Conservation (phyloP, 1,140 invertebrate species). For the Drosophila ogumai region DNA sequence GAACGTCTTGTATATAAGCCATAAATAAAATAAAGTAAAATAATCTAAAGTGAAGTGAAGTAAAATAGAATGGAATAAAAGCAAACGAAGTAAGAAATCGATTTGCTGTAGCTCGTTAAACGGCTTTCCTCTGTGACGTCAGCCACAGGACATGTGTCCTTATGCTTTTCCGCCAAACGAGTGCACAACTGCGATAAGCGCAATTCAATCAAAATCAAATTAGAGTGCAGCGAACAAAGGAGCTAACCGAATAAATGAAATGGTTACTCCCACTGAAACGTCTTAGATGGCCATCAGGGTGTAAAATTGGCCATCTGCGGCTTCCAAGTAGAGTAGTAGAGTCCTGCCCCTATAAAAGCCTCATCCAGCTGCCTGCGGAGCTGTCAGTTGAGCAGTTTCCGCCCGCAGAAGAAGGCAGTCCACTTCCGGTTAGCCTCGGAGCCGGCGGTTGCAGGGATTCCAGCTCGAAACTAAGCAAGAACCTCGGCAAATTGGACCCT, state of each 20-base stretch:
- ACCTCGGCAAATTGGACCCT: neutral
- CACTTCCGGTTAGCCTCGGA: slow-evolving; percentile 31
- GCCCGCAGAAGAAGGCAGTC: neutral
- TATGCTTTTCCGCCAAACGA: slow-evolving; percentile 13
- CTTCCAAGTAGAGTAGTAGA: neutral
- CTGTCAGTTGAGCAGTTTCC: slow-evolving; percentile 33
- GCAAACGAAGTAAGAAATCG: slow-evolving; percentile 21
- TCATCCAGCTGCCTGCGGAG: slow-evolving; percentile 2
- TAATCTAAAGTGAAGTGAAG: neutral
- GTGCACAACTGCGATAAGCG: slow-evolving; percentile 80
- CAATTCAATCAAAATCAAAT: slow-evolving; percentile 78
- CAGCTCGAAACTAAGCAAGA: neutral
- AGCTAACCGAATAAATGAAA: slow-evolving; percentile 38
- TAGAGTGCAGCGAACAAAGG: slow-evolving; percentile 70
- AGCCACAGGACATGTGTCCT: neutral
- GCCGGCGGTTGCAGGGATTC: neutral
- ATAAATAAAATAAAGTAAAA: slow-evolving; percentile 4
- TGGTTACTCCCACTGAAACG: slow-evolving; percentile 7
- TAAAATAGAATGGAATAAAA: neutral
- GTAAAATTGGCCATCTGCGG: slow-evolving; percentile 65
- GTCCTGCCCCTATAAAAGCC: slow-evolving; percentile 56
- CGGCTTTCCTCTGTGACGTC: slow-evolving; percentile 45
- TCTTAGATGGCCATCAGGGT: slow-evolving; percentile 62
- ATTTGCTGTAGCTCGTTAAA: slow-evolving; percentile 30
- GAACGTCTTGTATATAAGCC: neutral